phyloP scores from a whole-genome alignment of 2,113 vertebrate species.

The Dascyllus trimaculatus region DNA sequence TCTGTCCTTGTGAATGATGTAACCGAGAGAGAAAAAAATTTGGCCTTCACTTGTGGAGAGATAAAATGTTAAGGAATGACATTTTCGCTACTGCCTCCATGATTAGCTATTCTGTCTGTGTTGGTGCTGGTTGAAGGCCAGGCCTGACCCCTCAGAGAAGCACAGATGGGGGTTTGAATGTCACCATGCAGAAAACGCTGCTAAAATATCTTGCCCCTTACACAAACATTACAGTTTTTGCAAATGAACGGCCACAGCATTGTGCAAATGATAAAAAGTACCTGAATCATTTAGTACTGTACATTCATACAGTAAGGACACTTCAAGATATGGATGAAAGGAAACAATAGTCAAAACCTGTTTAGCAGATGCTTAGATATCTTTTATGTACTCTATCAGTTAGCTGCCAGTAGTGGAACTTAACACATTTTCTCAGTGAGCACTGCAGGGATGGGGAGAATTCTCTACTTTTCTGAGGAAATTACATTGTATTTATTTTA shows the following conservation, averaged over 20 bases:
- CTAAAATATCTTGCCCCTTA: background rate
- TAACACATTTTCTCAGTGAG: too few relatives aligned
- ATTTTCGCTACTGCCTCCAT: slow-evolving; percentile 51
- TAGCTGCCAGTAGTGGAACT: too few relatives aligned
- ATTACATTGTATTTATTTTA: too few relatives aligned
- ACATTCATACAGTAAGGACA: background rate
- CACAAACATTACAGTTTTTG: background rate
- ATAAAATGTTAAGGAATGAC: slow-evolving; percentile 47
- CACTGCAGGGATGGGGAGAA: too few relatives aligned
- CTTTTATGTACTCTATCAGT: too few relatives aligned
- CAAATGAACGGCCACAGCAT: background rate
- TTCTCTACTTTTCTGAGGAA: too few relatives aligned
- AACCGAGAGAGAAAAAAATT: background rate
- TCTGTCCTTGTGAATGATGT: background rate
- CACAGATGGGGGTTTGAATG: slow-evolving; percentile 45
- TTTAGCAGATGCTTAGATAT: too few relatives aligned
- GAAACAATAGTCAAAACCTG: too few relatives aligned
- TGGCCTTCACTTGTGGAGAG: slow-evolving; percentile 10
- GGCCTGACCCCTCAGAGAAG: slow-evolving; percentile 27
- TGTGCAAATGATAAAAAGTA: background rate
- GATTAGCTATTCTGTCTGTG: slow-evolving; percentile 71
- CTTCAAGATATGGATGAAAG: too few relatives aligned
- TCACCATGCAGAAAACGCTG: slow-evolving; percentile 19
- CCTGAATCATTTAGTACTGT: background rate
- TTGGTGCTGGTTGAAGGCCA: slow-evolving; percentile 34